Evolutionary conservation across 2,113 vertebrate species (phyloP).

Genomic region (Chaetorhynchus papuensis): DNA sequence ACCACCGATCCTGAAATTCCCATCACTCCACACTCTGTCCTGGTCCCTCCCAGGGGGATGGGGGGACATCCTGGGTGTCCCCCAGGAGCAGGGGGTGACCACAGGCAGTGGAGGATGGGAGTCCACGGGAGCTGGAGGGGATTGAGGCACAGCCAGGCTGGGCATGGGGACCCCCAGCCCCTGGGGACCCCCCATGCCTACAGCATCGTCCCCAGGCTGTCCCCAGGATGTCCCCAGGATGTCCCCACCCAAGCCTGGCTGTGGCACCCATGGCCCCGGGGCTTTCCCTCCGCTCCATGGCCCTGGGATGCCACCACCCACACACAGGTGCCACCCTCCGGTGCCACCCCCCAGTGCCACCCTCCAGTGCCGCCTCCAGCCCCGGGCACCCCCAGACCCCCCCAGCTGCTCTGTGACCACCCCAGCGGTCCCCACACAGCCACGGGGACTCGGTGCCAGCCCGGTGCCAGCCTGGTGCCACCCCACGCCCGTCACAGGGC

Average conservation of each 20-base stretch:
- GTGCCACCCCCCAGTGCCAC: background rate
- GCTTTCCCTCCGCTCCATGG: background rate
- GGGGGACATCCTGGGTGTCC: background rate
- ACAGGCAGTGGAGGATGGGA: too few species aligned
- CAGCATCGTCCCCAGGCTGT: fast-evolving
- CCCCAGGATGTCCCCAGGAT: fast-evolving
- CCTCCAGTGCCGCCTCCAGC: background rate
- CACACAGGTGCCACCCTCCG: background rate
- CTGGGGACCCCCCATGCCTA: background rate
- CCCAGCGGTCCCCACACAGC: fast-evolving
- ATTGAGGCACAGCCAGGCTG: background rate
- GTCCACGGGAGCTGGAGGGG: background rate
- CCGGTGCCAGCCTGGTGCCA: background rate
- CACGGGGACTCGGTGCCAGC: fast-evolving
- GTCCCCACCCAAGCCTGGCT: background rate
- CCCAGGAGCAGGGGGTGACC: background rate
- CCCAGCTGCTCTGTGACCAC: background rate
- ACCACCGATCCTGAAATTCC: background rate
- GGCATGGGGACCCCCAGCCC: background rate
- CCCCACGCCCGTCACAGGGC: fast-evolving
- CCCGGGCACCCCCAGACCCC: background rate
- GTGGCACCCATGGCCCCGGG: fast-evolving
- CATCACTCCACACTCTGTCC: fast-evolving
- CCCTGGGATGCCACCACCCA: background rate
- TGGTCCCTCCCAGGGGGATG: fast-evolving